Evolutionary conservation across 2,888 invertebrate species (phyloP), one percentile per base, ranked within the genome.

Genomic region (Epinotia bilunana): DNA sequence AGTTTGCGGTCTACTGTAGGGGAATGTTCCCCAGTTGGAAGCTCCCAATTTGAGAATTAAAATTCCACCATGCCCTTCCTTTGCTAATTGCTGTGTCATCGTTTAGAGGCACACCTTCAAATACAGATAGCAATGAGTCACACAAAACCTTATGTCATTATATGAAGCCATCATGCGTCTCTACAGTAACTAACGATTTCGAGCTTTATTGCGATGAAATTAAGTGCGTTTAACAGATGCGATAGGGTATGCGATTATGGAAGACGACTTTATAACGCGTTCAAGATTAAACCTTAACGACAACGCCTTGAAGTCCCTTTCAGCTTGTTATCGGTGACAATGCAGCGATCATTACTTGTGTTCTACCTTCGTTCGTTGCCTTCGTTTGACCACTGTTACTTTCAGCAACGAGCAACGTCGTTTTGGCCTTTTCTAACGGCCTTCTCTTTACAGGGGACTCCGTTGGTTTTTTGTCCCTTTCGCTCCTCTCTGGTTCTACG

Each of bases 361-460:
- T 82, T 90, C 93, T 94, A 94, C 94, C 94, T 94, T 94, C 93
- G 77, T 85, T 88, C 77, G 89, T 83, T 79, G 92, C 86, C 91
- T 94, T 93, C 84, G 89, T 89, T 88, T 90, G 91, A 89, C 92
- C 93, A 91, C 89, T 86, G 89, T 91, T 92, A 92, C 88, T 91
- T 84, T 93, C 93, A 82, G 91, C 90, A 87, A 92, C 89, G 79
- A 93, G 91, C 86, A 93, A 91, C 85, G 93, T 93, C 76, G 94
- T 93, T 92, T 93, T 93, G 83, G 94, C 90, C 88, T 93, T 94
- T 90, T 92, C 93, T 84, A 93, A 86, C 74, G 89, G 90, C 87
- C 90, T 87, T 84, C 94, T 88, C 85, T 93, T 94, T 81, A 91
- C 85, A 82, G 93, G 92, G 77, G 92, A 92, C 86, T 91, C 91